Percentiles rank a stretch among this genome's conserved stretches.
Conservation (phyloP, 2,888 invertebrate genomes). For the Phytoseiulus persimilis region DNA sequence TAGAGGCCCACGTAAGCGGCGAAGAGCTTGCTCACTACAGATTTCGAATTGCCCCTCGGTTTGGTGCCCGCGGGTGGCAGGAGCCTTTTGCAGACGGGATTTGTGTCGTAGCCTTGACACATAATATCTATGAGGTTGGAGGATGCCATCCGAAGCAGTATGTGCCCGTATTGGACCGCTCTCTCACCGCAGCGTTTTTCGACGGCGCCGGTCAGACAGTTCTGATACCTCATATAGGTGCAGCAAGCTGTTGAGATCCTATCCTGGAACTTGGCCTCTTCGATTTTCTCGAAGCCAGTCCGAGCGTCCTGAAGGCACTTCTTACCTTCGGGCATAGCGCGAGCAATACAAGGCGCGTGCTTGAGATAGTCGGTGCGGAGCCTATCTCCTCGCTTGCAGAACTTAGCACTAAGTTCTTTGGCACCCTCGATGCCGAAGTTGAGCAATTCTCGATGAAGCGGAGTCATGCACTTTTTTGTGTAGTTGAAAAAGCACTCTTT, state of each 20-base stretch:
- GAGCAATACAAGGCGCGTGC: conserved; percentile 41
- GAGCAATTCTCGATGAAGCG: conserved; percentile 41
- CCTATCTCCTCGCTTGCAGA: conserved; percentile 41
- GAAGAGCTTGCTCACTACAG: conserved; percentile 34
- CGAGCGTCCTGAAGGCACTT: conserved; percentile 42
- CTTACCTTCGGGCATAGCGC: conserved; percentile 41
- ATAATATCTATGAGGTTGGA: conserved; percentile 41
- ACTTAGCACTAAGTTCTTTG: conserved; percentile 40
- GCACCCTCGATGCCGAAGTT: conserved; percentile 41
- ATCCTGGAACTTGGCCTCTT: conserved; percentile 42
- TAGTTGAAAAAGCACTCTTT: conserved; percentile 41
- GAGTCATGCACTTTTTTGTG: conserved; percentile 41
- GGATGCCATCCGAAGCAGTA: conserved; percentile 41
- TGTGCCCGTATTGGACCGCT: conserved; percentile 41
- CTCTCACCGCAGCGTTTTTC: conserved; percentile 42
- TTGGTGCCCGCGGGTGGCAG: conserved; percentile 42
- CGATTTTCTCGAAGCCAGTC: conserved; percentile 42
- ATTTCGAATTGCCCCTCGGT: conserved; percentile 40
- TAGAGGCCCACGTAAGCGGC: conserved; percentile 20
- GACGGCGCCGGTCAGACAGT: conserved; percentile 41
- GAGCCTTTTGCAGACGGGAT: conserved; percentile 41
- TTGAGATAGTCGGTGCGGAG: conserved; percentile 41
- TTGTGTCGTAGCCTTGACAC: conserved; percentile 42
- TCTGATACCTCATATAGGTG: conserved; percentile 41
- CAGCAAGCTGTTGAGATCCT: conserved; percentile 43